Percentiles rank a stretch among this genome's conserved stretches.
phyloP scores from a whole-genome alignment of 2,797 vertebrate genomes.

The Muscicapa comitata region DNA sequence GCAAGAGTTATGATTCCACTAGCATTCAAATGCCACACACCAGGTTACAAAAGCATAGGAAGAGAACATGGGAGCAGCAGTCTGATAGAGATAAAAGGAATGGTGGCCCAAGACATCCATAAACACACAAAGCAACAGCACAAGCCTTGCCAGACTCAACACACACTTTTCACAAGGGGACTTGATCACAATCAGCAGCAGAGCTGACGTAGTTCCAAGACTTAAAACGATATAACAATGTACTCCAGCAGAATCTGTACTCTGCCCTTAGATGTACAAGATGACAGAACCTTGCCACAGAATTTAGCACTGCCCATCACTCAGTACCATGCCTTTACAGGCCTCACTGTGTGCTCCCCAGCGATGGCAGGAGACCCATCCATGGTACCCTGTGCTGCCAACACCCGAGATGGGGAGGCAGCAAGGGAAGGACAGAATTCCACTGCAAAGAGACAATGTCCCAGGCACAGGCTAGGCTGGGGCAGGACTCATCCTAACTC shows the following conservation, averaged over 20 bases:
- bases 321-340: background rate
- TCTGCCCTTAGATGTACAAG: background rate
- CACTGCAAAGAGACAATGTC: background rate
- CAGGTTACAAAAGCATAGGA: background rate
- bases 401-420: accelerated
- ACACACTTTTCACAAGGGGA: background rate
- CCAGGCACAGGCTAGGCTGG: background rate
- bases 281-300: background rate
- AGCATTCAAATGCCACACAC: background rate
- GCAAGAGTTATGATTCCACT: background rate
- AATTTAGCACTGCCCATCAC: too few species aligned
- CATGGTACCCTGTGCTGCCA: background rate
- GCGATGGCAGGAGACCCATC: accelerated
- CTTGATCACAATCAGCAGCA: background rate
- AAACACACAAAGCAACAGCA: background rate
- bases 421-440: background rate
- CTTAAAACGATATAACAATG: accelerated
- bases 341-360: background rate
- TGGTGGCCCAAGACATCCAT: background rate
- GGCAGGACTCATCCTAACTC: background rate
- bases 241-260: background rate
- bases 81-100: background rate
- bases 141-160: background rate
- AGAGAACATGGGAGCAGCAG: background rate
- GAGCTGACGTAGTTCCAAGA: background rate